Percentiles rank a stretch among this genome's conserved stretches.
Conservation (phyloP, 2,888 invertebrate genomes). For the Actias luna region DNA sequence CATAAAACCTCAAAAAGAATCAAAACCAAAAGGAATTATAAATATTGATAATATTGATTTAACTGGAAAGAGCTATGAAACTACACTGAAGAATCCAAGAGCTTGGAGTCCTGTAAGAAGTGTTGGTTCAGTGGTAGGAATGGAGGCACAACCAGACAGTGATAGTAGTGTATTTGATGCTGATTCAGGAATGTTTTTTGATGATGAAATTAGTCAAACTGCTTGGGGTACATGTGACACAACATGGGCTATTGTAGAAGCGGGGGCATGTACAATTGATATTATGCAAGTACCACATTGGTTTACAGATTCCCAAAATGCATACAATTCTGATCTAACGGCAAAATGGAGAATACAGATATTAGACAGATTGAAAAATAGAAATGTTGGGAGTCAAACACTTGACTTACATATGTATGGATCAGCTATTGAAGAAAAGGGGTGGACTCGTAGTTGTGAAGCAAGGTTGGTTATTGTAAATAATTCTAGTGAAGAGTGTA, state of each 20-base stretch:
- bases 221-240: constrained; percentile 92
- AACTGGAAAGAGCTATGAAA: constrained; percentile 86
- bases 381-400: constrained; percentile 68
- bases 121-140: constrained; percentile 91
- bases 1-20: constrained; percentile 70
- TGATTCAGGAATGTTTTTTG: constrained; percentile 90
- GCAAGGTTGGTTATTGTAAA: constrained; percentile 84
- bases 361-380: constrained; percentile 84
- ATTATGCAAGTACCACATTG: constrained; percentile 89
- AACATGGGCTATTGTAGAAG: constrained; percentile 90
- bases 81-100: constrained; percentile 88
- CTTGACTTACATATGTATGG: constrained; percentile 84
- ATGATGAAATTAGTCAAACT: constrained; percentile 87
- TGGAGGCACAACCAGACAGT: constrained; percentile 93
- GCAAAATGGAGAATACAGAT: constrained; percentile 90
- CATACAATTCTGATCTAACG: constrained; percentile 83
- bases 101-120: constrained; percentile 95
- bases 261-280: constrained; percentile 90
- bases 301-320: constrained; percentile 84
- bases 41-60: constrained; percentile 76
- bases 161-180: constrained; percentile 91
- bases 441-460: constrained; percentile 93
- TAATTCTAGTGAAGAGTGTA: constrained; percentile 86
- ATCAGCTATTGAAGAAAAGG: constrained; percentile 90
- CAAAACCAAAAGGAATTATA: constrained; percentile 55